Base-by-base conservation (phyloP, 2,888 invertebrate species). In the Eumerus sabulonum region DNA sequence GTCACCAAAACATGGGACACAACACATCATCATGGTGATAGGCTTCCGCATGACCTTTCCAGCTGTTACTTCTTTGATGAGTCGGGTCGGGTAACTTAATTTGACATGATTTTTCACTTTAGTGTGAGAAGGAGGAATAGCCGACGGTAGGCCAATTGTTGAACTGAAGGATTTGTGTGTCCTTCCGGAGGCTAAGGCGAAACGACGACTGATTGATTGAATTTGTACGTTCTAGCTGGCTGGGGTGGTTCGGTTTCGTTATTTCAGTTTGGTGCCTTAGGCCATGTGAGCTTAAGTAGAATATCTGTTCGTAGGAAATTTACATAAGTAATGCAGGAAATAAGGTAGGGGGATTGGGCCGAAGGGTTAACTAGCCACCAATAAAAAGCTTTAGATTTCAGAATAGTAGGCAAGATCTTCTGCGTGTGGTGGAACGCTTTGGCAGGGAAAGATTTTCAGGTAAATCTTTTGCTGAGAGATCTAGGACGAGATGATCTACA, bases 61-160 rank as follows among this genome's bases (percentile, higher is more conserved):
- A 56, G 57, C 47, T 53, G 64, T 53, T 9, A 3, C 9, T 57
- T 42, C 57, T 42, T 38, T 63, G 7, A 27, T 18, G 73, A 62
- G 56, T 68, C 27, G 67, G 67, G 57, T 57, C 50, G 53, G 73
- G 66, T 77, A 77, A 77, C 72, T 77, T 77, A 77, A 77, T 77
- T 77, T 67, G 72, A 77, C 76, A 77, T 77, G 76, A 77, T 77
- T 77, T 77, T 77, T 77, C 76, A 77, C 76, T 77, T 72, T 60
- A 35, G 27, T 40, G 48, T 27, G 59, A 70, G 50, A 45, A 19
- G 36, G 45, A 16, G 19, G 35, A 16, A 1, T 27, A 9, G 9
- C 47, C 7, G 40, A 19, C 40, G n/a, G 14, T 27, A 12, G 50
- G 36, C 44, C 57, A 13, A 51, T 62, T 70, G 71, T 59, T 57